Conservation (phyloP, 2,797 vertebrate genomes). For the Trichosurus vulpecula region DNA sequence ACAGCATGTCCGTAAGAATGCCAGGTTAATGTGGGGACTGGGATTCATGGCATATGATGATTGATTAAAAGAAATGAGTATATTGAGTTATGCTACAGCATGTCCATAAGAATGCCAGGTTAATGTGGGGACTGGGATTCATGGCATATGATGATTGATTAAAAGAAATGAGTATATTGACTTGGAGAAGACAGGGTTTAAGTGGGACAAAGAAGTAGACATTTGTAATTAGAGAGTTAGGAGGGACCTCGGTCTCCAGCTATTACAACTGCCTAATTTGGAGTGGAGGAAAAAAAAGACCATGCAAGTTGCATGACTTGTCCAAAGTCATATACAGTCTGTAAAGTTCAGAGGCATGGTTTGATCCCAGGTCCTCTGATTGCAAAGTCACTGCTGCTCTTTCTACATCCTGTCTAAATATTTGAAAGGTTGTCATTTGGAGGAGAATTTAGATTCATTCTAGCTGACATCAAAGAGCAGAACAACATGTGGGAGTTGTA, state of each 20-base stretch:
- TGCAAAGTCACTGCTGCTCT: not conserved
- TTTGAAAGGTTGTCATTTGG: not conserved
- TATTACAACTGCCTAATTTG: not conserved
- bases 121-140: not conserved
- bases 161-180: not conserved
- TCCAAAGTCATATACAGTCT: not conserved
- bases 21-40: not conserved
- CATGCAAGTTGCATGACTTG: not conserved
- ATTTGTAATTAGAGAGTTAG: not conserved
- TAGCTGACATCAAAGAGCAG: not conserved
- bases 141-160: not conserved
- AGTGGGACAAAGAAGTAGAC: not conserved
- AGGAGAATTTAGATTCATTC: not conserved
- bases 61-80: not conserved
- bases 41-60: not conserved
- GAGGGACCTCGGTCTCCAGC: not conserved
- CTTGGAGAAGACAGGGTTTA: not conserved
- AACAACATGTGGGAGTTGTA: not conserved
- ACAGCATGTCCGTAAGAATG: not conserved
- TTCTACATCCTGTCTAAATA: not conserved
- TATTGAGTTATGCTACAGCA: not conserved
- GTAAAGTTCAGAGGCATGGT: not conserved
- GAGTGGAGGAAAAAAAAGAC: not conserved
- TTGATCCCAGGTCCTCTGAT: not conserved
- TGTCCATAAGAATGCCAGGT: not conserved